Evolutionary conservation across 2,888 invertebrate species (phyloP).

Genomic region (Keiferia lycopersicella): DNA sequence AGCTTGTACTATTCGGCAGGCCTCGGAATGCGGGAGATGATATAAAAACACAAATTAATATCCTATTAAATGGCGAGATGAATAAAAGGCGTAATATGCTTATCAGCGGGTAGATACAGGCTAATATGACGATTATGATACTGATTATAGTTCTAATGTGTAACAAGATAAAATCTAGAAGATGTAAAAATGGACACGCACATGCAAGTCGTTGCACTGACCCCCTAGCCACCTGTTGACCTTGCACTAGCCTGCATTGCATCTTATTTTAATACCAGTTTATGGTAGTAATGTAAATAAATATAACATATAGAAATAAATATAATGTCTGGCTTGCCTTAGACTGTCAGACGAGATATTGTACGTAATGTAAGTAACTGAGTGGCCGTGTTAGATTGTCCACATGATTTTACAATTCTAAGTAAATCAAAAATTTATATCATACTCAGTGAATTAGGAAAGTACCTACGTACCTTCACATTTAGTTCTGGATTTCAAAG

Average conservation of each 20-base stretch:
- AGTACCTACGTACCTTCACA: too few relatives aligned
- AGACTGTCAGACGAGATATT: not conserved
- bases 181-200: slow-evolving; percentile 42
- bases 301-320: slow-evolving; percentile 1
- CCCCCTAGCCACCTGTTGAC: slow-evolving; percentile 66
- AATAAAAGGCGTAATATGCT: too few relatives aligned
- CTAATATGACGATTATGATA: too few relatives aligned
- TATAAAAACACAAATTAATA: too few relatives aligned
- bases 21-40: too few relatives aligned
- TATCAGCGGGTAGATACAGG: too few relatives aligned
- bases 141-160: too few relatives aligned
- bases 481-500: too few relatives aligned
- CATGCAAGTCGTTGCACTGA: slow-evolving; percentile 62
- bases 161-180: too few relatives aligned
- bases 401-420: not conserved
- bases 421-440: not conserved
- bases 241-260: slow-evolving; percentile 57
- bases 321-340: not conserved
- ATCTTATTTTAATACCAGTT: slow-evolving; percentile 34
- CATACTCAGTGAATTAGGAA: too few relatives aligned
- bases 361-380: not conserved
- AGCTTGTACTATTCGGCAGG: too few relatives aligned
- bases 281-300: slow-evolving; percentile 24
- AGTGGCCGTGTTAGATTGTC: not conserved
- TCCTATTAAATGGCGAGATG: too few relatives aligned